These are phyloP conservation scores for Argyrosomus regius DNA, from an alignment of 2,797 vertebrate species.

Conservation along the genomic window DNA sequence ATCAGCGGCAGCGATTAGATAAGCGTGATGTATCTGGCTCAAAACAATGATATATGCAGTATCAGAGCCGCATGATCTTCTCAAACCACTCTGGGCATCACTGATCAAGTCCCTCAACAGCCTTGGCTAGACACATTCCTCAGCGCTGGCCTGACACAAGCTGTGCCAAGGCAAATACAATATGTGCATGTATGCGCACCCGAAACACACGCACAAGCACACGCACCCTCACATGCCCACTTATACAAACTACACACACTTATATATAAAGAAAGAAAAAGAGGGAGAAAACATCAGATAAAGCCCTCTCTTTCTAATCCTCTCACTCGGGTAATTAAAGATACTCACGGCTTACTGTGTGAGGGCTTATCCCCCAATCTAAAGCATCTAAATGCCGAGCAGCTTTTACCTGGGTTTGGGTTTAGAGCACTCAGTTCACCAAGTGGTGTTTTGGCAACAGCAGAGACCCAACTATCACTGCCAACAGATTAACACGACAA, in stretches of 20 bases:
- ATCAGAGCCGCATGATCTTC: slow-evolving; percentile 61
- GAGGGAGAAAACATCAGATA: slow-evolving; percentile 67
- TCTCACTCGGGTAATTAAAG: slow-evolving; percentile 81
- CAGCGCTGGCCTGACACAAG: slow-evolving; percentile 37
- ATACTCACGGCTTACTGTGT: slow-evolving; percentile 74
- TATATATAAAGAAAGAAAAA: slow-evolving; percentile 26
- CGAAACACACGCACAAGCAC: slow-evolving; percentile 20
- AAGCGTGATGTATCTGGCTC: slow-evolving; percentile 65
- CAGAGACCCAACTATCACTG: slow-evolving; percentile 49
- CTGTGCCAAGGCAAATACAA: slow-evolving; percentile 45
- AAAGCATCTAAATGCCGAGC: slow-evolving; percentile 71
- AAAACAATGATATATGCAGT: slow-evolving; percentile 70
- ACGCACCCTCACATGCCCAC: slow-evolving; percentile 7
- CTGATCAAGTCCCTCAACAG: slow-evolving; percentile 68
- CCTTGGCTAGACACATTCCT: slow-evolving; percentile 63
- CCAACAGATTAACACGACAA: slow-evolving; percentile 59
- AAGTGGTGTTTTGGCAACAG: slow-evolving; percentile 81
- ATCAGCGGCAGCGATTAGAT: slow-evolving; percentile 79
- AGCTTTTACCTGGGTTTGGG: slow-evolving; percentile 76
- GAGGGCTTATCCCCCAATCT: slow-evolving; percentile 80
- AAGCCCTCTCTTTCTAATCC: slow-evolving; percentile 77
- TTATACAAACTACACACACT: slow-evolving; percentile 42
- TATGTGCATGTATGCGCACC: slow-evolving; percentile 14
- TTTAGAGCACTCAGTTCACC: slow-evolving; percentile 75
- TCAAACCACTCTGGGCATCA: slow-evolving; percentile 52